These are phyloP conservation scores for Charadrius vociferus DNA, from an alignment of 2,113 vertebrate genomes.

Conservation along the genomic window DNA sequence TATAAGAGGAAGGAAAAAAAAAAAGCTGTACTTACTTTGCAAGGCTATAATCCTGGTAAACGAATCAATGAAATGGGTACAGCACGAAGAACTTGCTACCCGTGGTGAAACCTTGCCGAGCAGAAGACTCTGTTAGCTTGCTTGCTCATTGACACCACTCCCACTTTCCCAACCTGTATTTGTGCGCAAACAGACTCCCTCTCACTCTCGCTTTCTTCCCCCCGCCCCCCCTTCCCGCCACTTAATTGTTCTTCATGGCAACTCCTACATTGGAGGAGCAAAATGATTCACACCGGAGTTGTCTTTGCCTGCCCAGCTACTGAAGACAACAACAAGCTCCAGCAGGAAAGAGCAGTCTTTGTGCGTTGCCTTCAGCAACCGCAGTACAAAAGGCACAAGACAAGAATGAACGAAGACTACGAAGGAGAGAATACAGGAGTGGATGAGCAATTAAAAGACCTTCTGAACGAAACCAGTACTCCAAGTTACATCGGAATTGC, in stretches of 20 bases:
- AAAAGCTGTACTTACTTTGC: constrained; percentile 69
- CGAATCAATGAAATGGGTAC: neutral
- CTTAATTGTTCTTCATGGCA: constrained; percentile 61
- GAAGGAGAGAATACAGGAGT: neutral
- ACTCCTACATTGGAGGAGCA: constrained; percentile 9
- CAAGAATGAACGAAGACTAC: neutral
- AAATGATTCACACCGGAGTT: constrained; percentile 61
- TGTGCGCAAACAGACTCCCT: neutral
- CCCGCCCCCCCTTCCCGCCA: neutral
- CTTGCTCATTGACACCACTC: constrained; percentile 54
- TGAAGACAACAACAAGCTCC: constrained; percentile 54
- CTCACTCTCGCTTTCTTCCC: neutral
- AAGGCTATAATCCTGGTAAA: constrained; percentile 13
- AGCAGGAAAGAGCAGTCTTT: constrained; percentile 58
- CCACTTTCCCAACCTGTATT: constrained; percentile 45
- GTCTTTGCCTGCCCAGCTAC: constrained; percentile 61
- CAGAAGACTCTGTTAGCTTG: constrained; percentile 15
- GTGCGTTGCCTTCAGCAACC: constrained; percentile 10
- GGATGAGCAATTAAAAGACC: neutral
- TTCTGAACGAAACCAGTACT: neutral
- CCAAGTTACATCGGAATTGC: neutral
- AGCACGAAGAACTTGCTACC: neutral
- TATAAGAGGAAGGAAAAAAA: neutral
- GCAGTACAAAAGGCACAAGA: neutral
- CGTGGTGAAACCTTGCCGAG: neutral